Base-by-base conservation (phyloP, 2,113 vertebrate genomes). In the Cacatua alba region DNA sequence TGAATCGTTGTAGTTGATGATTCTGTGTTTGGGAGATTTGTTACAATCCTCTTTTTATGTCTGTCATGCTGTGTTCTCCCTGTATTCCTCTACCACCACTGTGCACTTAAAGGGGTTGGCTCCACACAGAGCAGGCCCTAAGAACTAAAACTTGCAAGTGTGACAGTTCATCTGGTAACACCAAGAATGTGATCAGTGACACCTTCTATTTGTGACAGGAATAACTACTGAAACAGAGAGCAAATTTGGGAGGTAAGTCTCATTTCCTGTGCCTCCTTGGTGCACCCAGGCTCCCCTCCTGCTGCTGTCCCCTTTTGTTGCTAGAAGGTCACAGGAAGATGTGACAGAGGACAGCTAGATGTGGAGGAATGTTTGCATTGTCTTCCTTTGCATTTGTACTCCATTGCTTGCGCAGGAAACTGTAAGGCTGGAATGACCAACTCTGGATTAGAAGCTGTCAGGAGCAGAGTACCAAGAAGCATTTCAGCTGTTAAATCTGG, bases 391-490 rank as follows among this genome's bases (percentile, higher is more conserved):
- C 13, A 0, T 65, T 82, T 52, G 31, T n/a, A 5, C 43, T 60
- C 11, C 3, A 0, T 39, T 43, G 6, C 62, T 83, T 83, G 65
- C 41, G 55, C 6, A 7, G 88, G 52, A 79, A 82, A 46, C 59
- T 90, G 55, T 26, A 67, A 93, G 64, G 53, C 48, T 79, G 59
- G 41, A 83, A 69, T 18, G 57, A 78, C 75, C 76, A 59, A 31
- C 80, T 92, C 63, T 49, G 88, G 77, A 90, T 92, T 87, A 86
- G 70, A 94, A 91, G 81, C 35, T 93, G 64, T 70, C 92, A 88
- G 82, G 64, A 86, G 63, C 84, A 63, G 43, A 0, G 7, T 48
- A 80, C 31, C 37, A 37, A 43, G 79, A 77, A 71, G 55, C 33
- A 31, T 48, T 88, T 76, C 69, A 92, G 76, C 90, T 95, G 76